These are phyloP conservation scores for Xenops minutus DNA, from an alignment of 2,797 vertebrate genomes.

Conservation along the genomic window DNA sequence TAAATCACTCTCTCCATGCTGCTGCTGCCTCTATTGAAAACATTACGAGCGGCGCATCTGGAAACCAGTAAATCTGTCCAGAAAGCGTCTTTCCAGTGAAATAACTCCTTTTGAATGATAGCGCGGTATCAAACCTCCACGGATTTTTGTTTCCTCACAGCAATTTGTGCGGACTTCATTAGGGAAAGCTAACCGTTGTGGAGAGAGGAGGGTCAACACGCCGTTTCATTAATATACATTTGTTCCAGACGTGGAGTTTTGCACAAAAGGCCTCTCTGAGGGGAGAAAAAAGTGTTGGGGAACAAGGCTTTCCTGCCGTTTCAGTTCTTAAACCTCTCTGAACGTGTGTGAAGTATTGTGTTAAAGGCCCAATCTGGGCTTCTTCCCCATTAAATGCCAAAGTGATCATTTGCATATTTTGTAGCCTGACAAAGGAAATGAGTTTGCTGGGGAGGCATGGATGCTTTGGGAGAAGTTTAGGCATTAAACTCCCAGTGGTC, in stretches of 20 bases:
- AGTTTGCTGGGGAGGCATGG: constrained; percentile 70
- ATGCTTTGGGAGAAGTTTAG: constrained; percentile 73
- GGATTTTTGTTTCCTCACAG: constrained; percentile 42
- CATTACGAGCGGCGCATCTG: constrained; percentile 66
- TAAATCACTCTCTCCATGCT: constrained; percentile 34
- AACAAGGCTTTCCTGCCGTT: constrained; percentile 58
- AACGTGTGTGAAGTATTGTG: constrained; percentile 59
- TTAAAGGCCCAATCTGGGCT: constrained; percentile 58
- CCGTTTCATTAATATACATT: constrained; percentile 66
- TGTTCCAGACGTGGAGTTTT: constrained; percentile 66
- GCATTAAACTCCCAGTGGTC: constrained; percentile 70
- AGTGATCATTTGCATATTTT: constrained; percentile 76
- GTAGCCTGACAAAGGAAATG: constrained; percentile 75
- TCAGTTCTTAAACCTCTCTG: constrained; percentile 43
- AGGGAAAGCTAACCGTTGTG: constrained; percentile 46
- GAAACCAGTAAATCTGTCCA: constrained; percentile 63
- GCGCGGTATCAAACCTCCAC: constrained; percentile 1
- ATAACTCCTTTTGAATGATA: constrained; percentile 56
- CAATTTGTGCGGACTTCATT: constrained; percentile 47
- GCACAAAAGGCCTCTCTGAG: constrained; percentile 68
- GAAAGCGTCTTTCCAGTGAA: constrained; percentile 59
- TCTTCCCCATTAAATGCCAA: constrained; percentile 62
- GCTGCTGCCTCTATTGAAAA: constrained; percentile 59
- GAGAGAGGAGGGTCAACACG: constrained; percentile 19
- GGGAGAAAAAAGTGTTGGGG: constrained; percentile 61